Base-by-base conservation (phyloP, 2,888 invertebrate species). In the Scaptomyza reducta region DNA sequence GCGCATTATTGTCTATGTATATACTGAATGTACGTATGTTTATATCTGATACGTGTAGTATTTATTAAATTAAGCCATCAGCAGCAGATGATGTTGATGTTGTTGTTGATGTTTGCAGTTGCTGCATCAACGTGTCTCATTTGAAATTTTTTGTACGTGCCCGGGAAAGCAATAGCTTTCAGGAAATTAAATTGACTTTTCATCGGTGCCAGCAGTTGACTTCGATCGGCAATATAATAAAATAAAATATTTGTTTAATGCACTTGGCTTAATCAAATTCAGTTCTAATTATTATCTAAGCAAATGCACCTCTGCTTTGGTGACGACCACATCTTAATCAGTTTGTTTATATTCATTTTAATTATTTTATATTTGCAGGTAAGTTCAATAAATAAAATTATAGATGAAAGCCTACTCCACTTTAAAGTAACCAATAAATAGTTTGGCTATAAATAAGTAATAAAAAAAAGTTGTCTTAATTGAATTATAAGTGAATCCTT, bases 121-220 rank as follows among this genome's bases (percentile, higher is more conserved):
- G 56, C 44, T 63, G 53, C 62, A 59, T 71, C 72, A 77, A 76
- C 68, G 60, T 77, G 70, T 65, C 78, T 84, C 81, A 84, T 81
- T 81, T 78, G 66, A 67, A 87, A 87, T 46, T 80, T 76, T 70
- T 54, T 60, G 69, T 74, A 85, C 87, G 82, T 87, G 87, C 76
- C 64, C 5, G 56, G 69, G 56, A 67, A 74, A 64, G 73, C 68
- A 78, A 80, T 87, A 44, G 67, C 85, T 72, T 72, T 77, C 75
- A 75, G 72, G 75, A 84, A 87, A 87, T 82, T 81, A 87, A 82
- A 84, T 87, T 76, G 76, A 74, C 70, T 83, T 76, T 61, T 69
- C 62, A 68, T 58, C 71, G 63, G 33, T 70, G 51, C 6, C 31
- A 47, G 29, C 42, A 16, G 35, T 53, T 38, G 18, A 18, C 33